phyloP scores from a whole-genome alignment of 2,888 invertebrate species.

The Platerodrilus igneus region DNA sequence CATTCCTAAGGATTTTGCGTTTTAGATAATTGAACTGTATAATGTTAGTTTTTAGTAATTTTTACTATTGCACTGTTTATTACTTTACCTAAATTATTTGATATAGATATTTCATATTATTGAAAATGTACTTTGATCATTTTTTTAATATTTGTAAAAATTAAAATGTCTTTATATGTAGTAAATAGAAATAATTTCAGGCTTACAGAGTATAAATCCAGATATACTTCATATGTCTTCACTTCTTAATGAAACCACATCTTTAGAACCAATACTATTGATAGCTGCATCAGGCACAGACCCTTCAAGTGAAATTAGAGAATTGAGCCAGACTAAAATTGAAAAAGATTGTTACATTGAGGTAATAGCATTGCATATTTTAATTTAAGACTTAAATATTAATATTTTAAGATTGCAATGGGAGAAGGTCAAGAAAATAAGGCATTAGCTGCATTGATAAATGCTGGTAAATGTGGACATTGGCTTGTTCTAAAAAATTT shows the following conservation, averaged over 20 bases:
- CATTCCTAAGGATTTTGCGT: too few relatives aligned
- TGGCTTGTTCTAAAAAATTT: constrained; percentile 81
- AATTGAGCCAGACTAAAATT: constrained; percentile 54
- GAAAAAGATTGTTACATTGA: constrained; percentile 55
- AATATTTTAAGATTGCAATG: constrained; percentile 60
- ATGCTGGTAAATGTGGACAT: constrained; percentile 58
- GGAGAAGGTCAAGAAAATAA: constrained; percentile 72
- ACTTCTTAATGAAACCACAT: constrained; percentile 54
- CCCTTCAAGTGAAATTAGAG: constrained; percentile 76
- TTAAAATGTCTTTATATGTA: constrained; percentile 7
- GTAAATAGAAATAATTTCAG: constrained; percentile 20
- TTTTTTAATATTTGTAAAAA: constrained; percentile 3
- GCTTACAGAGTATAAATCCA: constrained; percentile 37
- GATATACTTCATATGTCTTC: constrained; percentile 44
- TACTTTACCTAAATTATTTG: too few relatives aligned
- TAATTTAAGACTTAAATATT: neutral
- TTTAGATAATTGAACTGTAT: too few relatives aligned
- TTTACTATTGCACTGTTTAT: too few relatives aligned
- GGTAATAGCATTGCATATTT: constrained; percentile 40
- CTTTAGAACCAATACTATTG: constrained; percentile 72
- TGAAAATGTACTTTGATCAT: too few relatives aligned
- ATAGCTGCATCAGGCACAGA: constrained; percentile 87
- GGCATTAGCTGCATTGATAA: constrained; percentile 56
- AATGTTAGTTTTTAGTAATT: too few relatives aligned
- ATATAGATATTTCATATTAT: too few relatives aligned